phyloP scores from a whole-genome alignment of 2,113 vertebrate species.

The Gavialis gangeticus region DNA sequence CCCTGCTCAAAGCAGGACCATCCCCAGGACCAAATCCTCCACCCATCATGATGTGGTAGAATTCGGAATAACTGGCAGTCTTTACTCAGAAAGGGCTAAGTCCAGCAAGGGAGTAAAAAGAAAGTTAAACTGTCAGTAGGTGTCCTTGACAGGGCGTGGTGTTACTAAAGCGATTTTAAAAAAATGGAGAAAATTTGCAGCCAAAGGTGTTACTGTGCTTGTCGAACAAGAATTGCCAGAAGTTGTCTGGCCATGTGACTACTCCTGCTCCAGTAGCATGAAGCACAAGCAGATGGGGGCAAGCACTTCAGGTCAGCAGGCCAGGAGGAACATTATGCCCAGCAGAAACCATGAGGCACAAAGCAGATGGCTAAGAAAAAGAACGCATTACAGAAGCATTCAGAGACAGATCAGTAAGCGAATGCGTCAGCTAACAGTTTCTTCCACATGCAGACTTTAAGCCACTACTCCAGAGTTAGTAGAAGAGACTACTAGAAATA shows the following conservation, averaged over 20 bases:
- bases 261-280: not conserved
- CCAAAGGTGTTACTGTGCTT: not conserved
- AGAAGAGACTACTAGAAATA: not conserved
- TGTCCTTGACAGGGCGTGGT: not conserved
- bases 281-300: not conserved
- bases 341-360: not conserved
- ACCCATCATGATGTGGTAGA: not conserved
- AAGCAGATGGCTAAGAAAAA: not conserved
- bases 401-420: not conserved
- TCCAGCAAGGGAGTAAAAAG: not conserved
- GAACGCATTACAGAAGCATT: not conserved
- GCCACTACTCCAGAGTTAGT: not conserved
- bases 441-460: not conserved
- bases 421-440: not conserved
- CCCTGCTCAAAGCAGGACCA: too few species aligned
- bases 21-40: too few species aligned
- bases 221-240: not conserved
- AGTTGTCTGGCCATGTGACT: not conserved
- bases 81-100: not conserved
- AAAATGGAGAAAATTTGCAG: not conserved
- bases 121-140: not conserved
- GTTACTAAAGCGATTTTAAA: not conserved
- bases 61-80: not conserved
- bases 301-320: not conserved
- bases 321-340: not conserved